Base-by-base conservation (phyloP, 2,888 invertebrate species). In the Synanthedon andrenaeformis region DNA sequence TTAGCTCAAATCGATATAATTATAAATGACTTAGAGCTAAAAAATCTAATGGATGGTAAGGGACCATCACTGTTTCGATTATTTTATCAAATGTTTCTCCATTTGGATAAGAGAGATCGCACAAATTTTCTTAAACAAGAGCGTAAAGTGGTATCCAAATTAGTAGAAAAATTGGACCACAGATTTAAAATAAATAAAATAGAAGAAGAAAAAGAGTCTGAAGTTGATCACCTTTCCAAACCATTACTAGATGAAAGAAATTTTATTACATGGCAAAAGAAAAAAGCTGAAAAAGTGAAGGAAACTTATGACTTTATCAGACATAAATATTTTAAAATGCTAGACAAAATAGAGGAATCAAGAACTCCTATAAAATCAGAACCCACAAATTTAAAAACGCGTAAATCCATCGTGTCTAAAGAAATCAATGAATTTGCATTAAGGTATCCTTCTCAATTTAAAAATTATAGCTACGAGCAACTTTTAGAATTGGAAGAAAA, bases 51-150 rank as follows among this genome's bases (percentile, higher is more conserved):
- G 57, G 76, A 80, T 54, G 89, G 88, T 1, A 83, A 77, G 55
- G 88, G 89, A 3, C 81, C 88, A 8, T 71, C 88, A 0, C 73
- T 90, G 5, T 72, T 91, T 4, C 82, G 89, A 41, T 64, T 92
- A 1, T 90, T 91, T 66, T 91, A 91, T 70, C 89, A 90, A 69
- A 70, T 92, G 4, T 92, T 90, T 65, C 74, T 92, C 8, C 82
- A 85, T 57, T 74, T 92, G 52, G 90, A 91, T 60, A 89, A 88
- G 65, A 89, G 86, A 67, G 89, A 90, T 62, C 82, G 87, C 51
- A 77, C 89, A 12, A 77, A 89, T 63, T 90, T 89, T 61, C 84
- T 90, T 28, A 85, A 88, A 58, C 69, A 78, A 54, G 88, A 89
- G 62, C 69, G 76, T 52, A 76, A 82, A 69, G 81, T 82, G 73